phyloP scores from a whole-genome alignment of 2,888 invertebrate species.

The Cactoblastis cactorum region DNA sequence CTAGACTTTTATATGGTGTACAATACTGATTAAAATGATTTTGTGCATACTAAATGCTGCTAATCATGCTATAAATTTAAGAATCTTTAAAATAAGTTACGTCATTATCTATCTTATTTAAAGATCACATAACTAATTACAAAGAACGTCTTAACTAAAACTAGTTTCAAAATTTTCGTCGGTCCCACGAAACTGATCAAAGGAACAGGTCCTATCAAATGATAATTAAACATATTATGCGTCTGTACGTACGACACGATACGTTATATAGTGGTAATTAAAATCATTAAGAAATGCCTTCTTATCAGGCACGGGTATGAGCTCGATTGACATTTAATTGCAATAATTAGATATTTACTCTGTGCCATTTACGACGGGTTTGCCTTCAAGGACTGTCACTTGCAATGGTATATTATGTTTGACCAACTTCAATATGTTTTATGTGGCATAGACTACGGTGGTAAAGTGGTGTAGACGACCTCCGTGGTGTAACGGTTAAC shows the following conservation, averaged over 20 bases:
- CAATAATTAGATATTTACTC: constrained; percentile 7
- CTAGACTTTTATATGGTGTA: no score
- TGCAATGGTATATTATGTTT: neutral
- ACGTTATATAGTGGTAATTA: neutral
- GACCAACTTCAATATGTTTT: neutral
- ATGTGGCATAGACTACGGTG: neutral
- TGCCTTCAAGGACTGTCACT: constrained; percentile 3
- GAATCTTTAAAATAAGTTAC: no score
- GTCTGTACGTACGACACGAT: neutral
- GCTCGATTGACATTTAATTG: constrained; percentile 9
- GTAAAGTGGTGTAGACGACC: no score
- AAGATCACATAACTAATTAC: no score
- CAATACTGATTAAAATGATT: no score
- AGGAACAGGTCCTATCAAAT: neutral
- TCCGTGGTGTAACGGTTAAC: no score
- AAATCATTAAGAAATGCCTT: constrained; percentile 9
- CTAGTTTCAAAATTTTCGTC: no score
- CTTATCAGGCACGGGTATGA: constrained; percentile 2
- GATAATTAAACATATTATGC: neutral
- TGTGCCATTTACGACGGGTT: neutral
- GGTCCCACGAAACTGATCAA: neutral
- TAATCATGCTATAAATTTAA: no score
- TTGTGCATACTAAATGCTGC: no score
- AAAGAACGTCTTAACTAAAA: no score
- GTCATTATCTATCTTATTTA: no score